Conservation (phyloP, 1,140 invertebrate genomes). For the Drosophila ananassae region DNA sequence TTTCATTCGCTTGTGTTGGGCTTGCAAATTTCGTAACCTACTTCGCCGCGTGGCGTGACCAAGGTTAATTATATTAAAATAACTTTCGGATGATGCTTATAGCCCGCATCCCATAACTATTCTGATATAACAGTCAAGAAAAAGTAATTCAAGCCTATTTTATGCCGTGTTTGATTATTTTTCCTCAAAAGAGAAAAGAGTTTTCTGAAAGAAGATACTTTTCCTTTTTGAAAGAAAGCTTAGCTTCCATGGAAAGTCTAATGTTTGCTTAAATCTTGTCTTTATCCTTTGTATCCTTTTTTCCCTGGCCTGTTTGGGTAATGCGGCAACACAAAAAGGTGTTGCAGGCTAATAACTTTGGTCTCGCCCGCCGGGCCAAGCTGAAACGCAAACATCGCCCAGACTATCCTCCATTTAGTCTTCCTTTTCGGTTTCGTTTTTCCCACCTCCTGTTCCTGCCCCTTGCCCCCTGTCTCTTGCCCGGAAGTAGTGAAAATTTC, state of each 20-base stretch:
- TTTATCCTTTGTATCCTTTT: slow-evolving; percentile 5
- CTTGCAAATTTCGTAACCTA: slow-evolving; percentile 66
- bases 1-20: slow-evolving; percentile 25
- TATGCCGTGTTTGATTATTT: slow-evolving; percentile 15
- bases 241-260: slow-evolving; percentile 22
- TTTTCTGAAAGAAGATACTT: not conserved
- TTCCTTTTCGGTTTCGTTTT: slow-evolving; percentile 1
- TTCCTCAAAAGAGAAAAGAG: not conserved
- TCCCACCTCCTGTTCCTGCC: not conserved
- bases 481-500: slow-evolving; percentile 78
- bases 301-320: slow-evolving; percentile 15
- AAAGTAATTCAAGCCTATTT: slow-evolving; percentile 13
- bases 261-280: slow-evolving; percentile 55
- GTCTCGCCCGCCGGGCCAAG: slow-evolving; percentile 50
- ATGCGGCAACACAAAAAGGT: slow-evolving; percentile 57
- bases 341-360: slow-evolving; percentile 75
- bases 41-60: slow-evolving; percentile 70
- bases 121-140: slow-evolving; percentile 36
- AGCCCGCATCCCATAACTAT: slow-evolving; percentile 18
- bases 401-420: slow-evolving; percentile 12
- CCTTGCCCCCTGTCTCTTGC: slow-evolving; percentile 11
- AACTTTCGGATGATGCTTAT: slow-evolving; percentile 32
- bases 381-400: slow-evolving; percentile 62
- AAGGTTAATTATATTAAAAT: slow-evolving; percentile 76
- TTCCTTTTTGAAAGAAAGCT: not conserved